Evolutionary conservation across 2,888 invertebrate species (phyloP), one percentile per base, ranked within the genome.

Genomic region (Drosophila rellima): DNA sequence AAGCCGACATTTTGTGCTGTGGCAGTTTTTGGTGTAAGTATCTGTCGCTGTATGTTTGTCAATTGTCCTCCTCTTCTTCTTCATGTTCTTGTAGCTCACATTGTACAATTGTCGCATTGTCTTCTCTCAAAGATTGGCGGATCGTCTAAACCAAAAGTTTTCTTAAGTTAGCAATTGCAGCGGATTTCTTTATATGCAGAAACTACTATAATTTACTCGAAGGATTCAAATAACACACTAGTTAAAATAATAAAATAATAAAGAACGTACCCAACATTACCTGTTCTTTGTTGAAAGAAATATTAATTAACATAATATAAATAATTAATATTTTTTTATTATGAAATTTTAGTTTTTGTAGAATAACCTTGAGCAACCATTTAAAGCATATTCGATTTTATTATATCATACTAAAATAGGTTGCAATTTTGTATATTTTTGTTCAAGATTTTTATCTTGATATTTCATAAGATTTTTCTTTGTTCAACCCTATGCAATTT

Each of bases 1-100:
- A 84, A 76, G 89, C 83, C 83, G 82, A 76, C 82, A 75, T 74
- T 70, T 74, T 78, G 64, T 70, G 84, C 66, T 74, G 66, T 76
- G 47, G 65, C 66, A 67, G 52, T 68, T 75, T 75, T 71, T 50
- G 70, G 79, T 74, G 79, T 31, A 75, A 78, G 63, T 69, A 72
- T 74, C 78, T 69, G 79, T 78, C 69, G 60, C 60, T 55, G 75
- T 63, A 26, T 44, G 74, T 75, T 70, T 75, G 65, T 70, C 80
- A 76, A 74, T 75, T 79, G 75, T 76, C 79, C 52, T 40, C 45
- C 33, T 17, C 23, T 31, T 35, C 15, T 45, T 20, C 26, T 26
- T 26, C 26, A n/a, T n/a, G n/a, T 26, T 17, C 23, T 31, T 35
- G 6, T 13, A 6, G 57, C 44, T 51, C 54, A 48, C 70, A 62